These are phyloP conservation scores for Spodoptera littoralis DNA, from an alignment of 2,888 invertebrate genomes.

Conservation along the genomic window DNA sequence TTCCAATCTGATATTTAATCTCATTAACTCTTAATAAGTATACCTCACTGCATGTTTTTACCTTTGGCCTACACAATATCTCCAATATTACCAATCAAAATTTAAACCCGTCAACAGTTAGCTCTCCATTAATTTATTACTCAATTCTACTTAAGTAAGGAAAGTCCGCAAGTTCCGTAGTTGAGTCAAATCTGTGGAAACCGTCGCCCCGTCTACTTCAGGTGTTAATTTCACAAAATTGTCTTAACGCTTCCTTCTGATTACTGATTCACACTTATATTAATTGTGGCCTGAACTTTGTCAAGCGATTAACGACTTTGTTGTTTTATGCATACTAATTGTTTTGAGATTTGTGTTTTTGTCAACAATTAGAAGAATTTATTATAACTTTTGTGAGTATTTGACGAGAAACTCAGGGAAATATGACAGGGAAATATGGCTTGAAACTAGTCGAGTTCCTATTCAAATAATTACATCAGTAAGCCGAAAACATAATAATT, in stretches of 20 bases:
- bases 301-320: conserved; percentile 39
- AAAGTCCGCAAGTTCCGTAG: conserved; percentile 37
- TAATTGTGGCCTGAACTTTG: conserved; percentile 49
- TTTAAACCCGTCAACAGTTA: neutral
- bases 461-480: too few species aligned
- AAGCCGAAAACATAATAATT: too few species aligned
- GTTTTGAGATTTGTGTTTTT: conserved; percentile 6
- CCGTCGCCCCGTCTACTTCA: conserved; percentile 33
- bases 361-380: neutral
- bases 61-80: too few species aligned
- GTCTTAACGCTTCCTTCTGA: conserved; percentile 44
- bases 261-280: conserved; percentile 49
- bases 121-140: conserved; percentile 25
- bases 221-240: conserved; percentile 60
- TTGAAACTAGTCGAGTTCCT: too few species aligned
- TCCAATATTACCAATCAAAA: too few species aligned
- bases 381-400: too few species aligned
- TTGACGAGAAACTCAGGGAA: too few species aligned
- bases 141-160: conserved; percentile 8
- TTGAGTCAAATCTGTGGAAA: conserved; percentile 37
- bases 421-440: too few species aligned
- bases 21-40: too few species aligned
- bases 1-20: too few species aligned
- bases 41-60: too few species aligned
- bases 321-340: conserved; percentile 38